Evolutionary conservation across 2,113 vertebrate species (phyloP).

Genomic region (Acinonyx jubatus): DNA sequence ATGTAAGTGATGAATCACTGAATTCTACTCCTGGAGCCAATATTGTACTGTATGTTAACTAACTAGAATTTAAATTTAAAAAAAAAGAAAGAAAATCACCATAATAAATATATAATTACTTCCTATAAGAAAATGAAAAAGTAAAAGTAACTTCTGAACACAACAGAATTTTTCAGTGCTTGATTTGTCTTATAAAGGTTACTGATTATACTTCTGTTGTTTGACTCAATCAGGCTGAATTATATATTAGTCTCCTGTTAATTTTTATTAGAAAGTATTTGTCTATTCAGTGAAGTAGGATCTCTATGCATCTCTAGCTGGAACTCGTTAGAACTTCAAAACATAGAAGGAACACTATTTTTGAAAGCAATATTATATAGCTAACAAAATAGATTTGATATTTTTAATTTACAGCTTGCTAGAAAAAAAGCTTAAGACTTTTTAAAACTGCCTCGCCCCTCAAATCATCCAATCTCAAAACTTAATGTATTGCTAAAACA

Average conservation of each 20-base stretch:
- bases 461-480: background rate
- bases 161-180: background rate
- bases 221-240: background rate
- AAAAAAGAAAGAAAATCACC: no score
- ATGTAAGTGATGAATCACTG: no score
- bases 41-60: no score
- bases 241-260: background rate
- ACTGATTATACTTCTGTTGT: background rate
- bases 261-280: background rate
- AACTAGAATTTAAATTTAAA: no score
- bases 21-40: no score
- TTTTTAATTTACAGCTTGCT: background rate
- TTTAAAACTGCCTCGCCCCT: background rate
- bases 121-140: background rate
- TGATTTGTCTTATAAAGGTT: background rate
- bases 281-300: background rate
- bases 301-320: background rate
- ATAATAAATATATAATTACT: background rate
- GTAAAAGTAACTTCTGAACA: slow-evolving; percentile 1
- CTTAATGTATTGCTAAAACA: background rate
- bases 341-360: background rate
- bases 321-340: background rate
- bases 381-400: background rate
- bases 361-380: background rate
- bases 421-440: background rate